Evolutionary conservation across 35 echinoderm and acorn worm species (phyloP).

Genomic region (Diadema setosum): DNA sequence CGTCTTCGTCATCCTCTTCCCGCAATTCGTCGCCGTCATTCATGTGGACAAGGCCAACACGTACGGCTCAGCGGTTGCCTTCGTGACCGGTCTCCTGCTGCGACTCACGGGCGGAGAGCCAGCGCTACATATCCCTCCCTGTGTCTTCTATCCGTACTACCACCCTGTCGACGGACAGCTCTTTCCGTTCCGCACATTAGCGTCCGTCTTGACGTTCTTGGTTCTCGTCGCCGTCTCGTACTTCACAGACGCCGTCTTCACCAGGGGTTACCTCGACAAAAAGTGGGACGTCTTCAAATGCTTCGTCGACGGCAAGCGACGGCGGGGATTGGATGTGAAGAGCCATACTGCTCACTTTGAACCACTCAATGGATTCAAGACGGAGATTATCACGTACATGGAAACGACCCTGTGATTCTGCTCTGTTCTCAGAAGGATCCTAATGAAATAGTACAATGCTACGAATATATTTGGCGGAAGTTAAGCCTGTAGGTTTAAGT

Average conservation of each 20-base stretch:
- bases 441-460: too few relatives aligned
- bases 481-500: too few relatives aligned
- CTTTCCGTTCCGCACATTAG: conserved; percentile 83
- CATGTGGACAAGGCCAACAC: conserved; percentile 74
- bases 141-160: conserved; percentile 73
- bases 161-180: conserved; percentile 40
- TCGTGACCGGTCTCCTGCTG: conserved; percentile 66
- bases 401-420: too few relatives aligned
- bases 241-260: conserved; percentile 55
- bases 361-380: too few relatives aligned
- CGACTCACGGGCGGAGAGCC: conserved; percentile 64
- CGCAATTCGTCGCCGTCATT: conserved; percentile 75
- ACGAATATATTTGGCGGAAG: too few relatives aligned
- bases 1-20: conserved; percentile 88
- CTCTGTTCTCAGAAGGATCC: too few relatives aligned
- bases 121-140: conserved; percentile 33
- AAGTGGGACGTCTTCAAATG: conserved; percentile 68
- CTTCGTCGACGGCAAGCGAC: too few relatives aligned
- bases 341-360: too few relatives aligned
- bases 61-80: conserved; percentile 70
- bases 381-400: too few relatives aligned
- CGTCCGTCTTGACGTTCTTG: conserved; percentile 45
- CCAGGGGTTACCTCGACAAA: conserved; percentile 10
- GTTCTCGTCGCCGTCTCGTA: conserved; percentile 69
- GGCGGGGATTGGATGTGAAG: too few relatives aligned